Base-by-base conservation (phyloP, 2,113 vertebrate genomes). In the Dicaeum eximium region DNA sequence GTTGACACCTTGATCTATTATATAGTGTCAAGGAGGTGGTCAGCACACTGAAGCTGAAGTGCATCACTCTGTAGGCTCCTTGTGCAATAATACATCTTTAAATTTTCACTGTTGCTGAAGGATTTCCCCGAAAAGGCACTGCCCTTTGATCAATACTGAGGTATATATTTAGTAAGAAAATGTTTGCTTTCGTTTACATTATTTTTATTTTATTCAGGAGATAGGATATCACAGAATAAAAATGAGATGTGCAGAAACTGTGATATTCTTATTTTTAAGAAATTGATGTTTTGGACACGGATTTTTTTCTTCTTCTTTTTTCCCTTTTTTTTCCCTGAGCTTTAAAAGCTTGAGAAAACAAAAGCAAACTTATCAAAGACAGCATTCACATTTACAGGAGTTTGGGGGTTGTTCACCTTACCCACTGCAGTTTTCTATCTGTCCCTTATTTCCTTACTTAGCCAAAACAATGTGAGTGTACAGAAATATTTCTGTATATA, bases 381-480 rank as follows among this genome's bases (percentile, higher is more conserved):
- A 80, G 78, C 74, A 42, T 92, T 92, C 53, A 10, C 79, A 87
- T 88, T 91, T 51, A 64, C 71, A 81, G 77, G 80, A 90, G 82
- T 88, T 64, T 66, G 50, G 90, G 86, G 58, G 80, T 88, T 87
- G 67, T 74, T 86, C 62, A 69, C 3, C 92, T 91, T 82, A 83
- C 84, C 78, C 80, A 69, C 84, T 87, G 88, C 79, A 91, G 83
- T 92, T 96, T 96, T 95, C 91, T 94, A 44, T 95, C 88, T 95
- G 70, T 97, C 93, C 94, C 93, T 95, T 91, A 70, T 95, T 97
- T 92, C 90, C 95, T 97, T 96, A 96, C 93, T 97, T 95, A 97
- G 96, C 97, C 97, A 98, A 97, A 97, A 98, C 92, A 97, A 97
- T 97, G 96, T 97, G 97, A 97, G 95, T 97, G 94, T 98, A 97